Evolutionary conservation across 2,888 invertebrate genomes (phyloP), one percentile per base, ranked within the genome.

Genomic region (Melanophora roralis): DNA sequence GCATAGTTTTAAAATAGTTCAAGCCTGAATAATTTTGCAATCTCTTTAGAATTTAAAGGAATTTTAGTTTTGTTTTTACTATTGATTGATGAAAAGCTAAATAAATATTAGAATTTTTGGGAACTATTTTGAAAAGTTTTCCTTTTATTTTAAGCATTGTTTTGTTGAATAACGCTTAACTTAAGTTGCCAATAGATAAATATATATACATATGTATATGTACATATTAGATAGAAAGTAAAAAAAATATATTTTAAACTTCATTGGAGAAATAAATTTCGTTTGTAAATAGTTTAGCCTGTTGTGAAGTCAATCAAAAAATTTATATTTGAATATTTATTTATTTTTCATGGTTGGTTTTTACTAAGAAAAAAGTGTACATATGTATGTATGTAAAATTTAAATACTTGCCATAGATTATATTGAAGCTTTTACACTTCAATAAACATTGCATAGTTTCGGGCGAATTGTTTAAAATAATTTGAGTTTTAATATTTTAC

Each of bases 371-470:
- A n/a, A n/a, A n/a, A n/a, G n/a, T 12, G 12, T 1, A 11, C 4
- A 4, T 38, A 2, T 43, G 43, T 43, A 19, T 45, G 45, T 45
- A 1, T 45, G 19, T 21, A 45, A 16, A 19, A 14, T 45, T 16
- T 45, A 19, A 11, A 36, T 55, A 55, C 34, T 53, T 69, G 45
- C 16, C 40, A 32, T 43, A 51, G 32, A 67, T 67, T 36, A 57
- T 23, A 43, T 69, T 69, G 19, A 49, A 69, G 57, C 34, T 76
- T 69, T 77, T 71, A 71, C 76, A 59, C 76, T 71, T 77, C 57
- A 77, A 64, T 77, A 64, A 64, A 27, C 64, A 49, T 57, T 64
- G 57, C 57, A 71, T 59, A 77, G 49, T 77, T 77, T 49, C 40
- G 49, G 64, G 69, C 76, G 40, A 34, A 62, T 75, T 59, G 65